These are phyloP conservation scores for Platycheirus albimanus DNA, from an alignment of 2,888 invertebrate species.

Conservation along the genomic window DNA sequence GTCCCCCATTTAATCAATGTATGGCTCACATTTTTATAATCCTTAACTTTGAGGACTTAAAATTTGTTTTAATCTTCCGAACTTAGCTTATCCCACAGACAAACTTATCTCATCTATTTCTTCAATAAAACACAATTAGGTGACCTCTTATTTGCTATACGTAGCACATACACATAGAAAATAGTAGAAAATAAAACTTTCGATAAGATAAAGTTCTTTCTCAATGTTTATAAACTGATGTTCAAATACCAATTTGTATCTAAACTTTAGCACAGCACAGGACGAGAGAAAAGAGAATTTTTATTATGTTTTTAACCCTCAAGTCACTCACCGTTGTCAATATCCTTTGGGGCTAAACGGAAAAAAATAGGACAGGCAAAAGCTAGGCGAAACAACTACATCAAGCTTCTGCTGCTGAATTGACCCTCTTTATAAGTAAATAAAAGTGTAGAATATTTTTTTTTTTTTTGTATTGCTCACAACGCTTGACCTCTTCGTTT, in stretches of 20 bases:
- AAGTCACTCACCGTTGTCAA: slow-evolving; percentile 28
- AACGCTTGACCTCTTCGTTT: slow-evolving; percentile 33
- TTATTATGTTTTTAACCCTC: slow-evolving; percentile 19
- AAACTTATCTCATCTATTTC: slow-evolving; percentile 21
- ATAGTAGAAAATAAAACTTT: slow-evolving; percentile 4
- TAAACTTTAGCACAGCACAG: slow-evolving; percentile 29
- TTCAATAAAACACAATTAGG: slow-evolving; percentile 32
- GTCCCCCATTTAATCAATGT: no score
- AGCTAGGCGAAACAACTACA: slow-evolving; percentile 1
- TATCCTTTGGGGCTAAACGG: background rate
- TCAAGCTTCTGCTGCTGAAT: slow-evolving; percentile 30
- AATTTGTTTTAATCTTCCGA: slow-evolving; percentile 5
- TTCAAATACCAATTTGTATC: slow-evolving; percentile 71
- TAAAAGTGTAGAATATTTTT: slow-evolving; percentile 54
- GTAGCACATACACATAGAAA: background rate
- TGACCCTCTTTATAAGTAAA: slow-evolving; percentile 70
- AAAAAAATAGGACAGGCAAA: slow-evolving; percentile 21
- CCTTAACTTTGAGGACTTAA: no score
- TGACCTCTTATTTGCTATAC: slow-evolving; percentile 20
- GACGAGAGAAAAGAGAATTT: background rate
- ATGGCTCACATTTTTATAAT: no score
- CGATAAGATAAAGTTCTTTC: slow-evolving; percentile 31
- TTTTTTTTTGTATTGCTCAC: background rate
- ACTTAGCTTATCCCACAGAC: background rate
- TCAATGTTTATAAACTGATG: slow-evolving; percentile 60